These are phyloP conservation scores for Lymantria monacha DNA, from an alignment of 2,888 invertebrate species.

Conservation along the genomic window DNA sequence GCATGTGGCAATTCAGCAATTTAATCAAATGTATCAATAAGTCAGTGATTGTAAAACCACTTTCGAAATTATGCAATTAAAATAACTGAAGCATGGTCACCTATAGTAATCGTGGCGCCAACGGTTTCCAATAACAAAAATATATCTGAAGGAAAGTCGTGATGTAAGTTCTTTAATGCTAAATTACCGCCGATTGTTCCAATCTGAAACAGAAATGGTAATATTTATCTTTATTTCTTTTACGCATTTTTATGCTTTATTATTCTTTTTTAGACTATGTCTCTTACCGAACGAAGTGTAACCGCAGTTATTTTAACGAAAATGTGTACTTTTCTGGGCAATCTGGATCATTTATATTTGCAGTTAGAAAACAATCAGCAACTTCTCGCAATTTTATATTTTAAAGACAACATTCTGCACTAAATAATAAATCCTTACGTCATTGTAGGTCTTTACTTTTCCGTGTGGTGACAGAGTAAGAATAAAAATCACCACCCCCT, in stretches of 20 bases:
- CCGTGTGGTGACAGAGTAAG: no score
- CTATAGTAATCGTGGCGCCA: slow-evolving; percentile 77
- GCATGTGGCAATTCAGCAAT: neutral
- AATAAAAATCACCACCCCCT: no score
- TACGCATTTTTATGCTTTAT: neutral
- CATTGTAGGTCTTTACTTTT: no score
- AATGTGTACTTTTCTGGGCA: no score
- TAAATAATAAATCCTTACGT: no score
- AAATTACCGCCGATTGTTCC: slow-evolving; percentile 89
- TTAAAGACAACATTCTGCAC: no score
- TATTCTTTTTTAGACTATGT: neutral
- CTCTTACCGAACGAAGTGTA: no score
- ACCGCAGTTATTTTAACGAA: no score
- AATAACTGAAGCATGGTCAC: slow-evolving; percentile 47
- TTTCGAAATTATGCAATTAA: neutral
- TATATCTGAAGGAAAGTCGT: slow-evolving; percentile 88
- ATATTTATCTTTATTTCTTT: neutral
- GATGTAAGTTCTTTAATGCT: slow-evolving; percentile 84
- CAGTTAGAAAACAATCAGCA: no score
- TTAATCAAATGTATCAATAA: neutral
- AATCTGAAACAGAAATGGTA: slow-evolving; percentile 58
- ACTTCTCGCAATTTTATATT: no score
- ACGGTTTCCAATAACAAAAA: slow-evolving; percentile 84
- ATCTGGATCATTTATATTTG: no score
- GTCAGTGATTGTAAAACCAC: neutral